Percentiles rank a stretch among this genome's conserved stretches.
phyloP scores from a whole-genome alignment of 1,140 invertebrate genomes.

The Nasonia vitripennis region DNA sequence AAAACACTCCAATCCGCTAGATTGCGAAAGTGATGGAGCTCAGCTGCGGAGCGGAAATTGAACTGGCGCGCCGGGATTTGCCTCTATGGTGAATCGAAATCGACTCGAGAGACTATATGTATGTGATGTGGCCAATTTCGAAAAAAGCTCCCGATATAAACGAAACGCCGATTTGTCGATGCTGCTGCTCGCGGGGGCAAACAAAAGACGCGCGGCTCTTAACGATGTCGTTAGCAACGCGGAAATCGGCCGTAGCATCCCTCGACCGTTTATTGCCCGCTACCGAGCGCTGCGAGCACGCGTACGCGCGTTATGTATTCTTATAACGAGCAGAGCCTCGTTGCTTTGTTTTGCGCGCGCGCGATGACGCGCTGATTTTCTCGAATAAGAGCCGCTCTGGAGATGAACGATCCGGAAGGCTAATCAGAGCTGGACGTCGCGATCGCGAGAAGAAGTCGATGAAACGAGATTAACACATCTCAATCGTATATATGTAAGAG shows the following conservation, averaged over 20 bases:
- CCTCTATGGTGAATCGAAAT: not conserved
- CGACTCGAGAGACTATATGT: not conserved
- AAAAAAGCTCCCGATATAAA: not conserved
- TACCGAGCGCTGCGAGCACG: not conserved
- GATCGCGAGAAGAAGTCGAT: too few species aligned
- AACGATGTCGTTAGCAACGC: conserved; percentile 39
- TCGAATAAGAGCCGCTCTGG: not conserved
- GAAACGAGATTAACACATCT: too few species aligned
- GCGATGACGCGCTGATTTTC: not conserved
- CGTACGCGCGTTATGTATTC: not conserved
- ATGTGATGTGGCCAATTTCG: too few species aligned
- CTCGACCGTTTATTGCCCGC: conserved; percentile 23
- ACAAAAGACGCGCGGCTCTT: not conserved
- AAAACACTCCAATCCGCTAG: not conserved
- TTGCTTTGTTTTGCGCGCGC: too few species aligned
- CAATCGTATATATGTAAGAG: not conserved
- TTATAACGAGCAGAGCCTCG: not conserved
- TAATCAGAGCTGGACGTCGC: too few species aligned
- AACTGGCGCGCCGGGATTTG: not conserved
- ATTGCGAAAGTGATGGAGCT: not conserved
- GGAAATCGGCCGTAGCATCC: conserved; percentile 16
- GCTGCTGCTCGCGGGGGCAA: not conserved
- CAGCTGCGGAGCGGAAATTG: conserved; percentile 14
- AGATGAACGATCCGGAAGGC: not conserved
- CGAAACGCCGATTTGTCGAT: not conserved